A percentile compares a stretch with the other conserved stretches of the same genome.
phyloP scores from a whole-genome alignment of 2,113 vertebrate genomes.

The Marcusenius ussheri region DNA sequence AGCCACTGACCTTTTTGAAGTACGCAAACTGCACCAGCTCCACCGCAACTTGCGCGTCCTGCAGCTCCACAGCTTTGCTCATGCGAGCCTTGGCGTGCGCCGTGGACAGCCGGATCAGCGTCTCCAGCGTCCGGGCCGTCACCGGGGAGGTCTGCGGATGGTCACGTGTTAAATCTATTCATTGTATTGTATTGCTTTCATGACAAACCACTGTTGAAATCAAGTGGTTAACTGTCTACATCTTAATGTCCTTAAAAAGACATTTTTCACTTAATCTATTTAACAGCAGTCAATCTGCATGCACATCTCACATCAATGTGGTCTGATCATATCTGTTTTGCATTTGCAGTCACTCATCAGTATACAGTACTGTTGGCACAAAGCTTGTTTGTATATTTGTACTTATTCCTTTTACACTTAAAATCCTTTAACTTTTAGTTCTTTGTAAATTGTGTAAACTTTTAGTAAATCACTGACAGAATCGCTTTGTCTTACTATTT shows the following conservation, averaged over 20 bases:
- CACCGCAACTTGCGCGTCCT: conserved; percentile 83
- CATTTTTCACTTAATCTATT: not conserved
- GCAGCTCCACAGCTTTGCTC: conserved; percentile 81
- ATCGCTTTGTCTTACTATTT: not conserved
- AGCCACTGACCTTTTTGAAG: conserved; percentile 82
- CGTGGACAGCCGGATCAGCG: conserved; percentile 87
- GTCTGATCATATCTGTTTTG: not conserved
- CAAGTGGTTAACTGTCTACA: not conserved
- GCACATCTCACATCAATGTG: not conserved
- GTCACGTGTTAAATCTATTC: not conserved
- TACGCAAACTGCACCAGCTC: conserved; percentile 94
- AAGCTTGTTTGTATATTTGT: not conserved
- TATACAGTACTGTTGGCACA: not conserved
- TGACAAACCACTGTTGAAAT: not conserved
- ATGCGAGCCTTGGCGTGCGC: conserved; percentile 93
- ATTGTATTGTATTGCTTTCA: not conserved
- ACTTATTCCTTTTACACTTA: not conserved
- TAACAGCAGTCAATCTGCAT: not conserved
- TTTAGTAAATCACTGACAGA: not conserved
- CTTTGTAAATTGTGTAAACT: not conserved
- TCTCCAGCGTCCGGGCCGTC: conserved; percentile 86
- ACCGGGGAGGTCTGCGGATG: conserved; percentile 80
- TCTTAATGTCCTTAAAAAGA: not conserved
- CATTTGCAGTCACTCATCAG: not conserved
- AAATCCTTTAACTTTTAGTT: not conserved